Conservation (phyloP, 2,888 invertebrate species). For the Trissoscelio sp. region DNA sequence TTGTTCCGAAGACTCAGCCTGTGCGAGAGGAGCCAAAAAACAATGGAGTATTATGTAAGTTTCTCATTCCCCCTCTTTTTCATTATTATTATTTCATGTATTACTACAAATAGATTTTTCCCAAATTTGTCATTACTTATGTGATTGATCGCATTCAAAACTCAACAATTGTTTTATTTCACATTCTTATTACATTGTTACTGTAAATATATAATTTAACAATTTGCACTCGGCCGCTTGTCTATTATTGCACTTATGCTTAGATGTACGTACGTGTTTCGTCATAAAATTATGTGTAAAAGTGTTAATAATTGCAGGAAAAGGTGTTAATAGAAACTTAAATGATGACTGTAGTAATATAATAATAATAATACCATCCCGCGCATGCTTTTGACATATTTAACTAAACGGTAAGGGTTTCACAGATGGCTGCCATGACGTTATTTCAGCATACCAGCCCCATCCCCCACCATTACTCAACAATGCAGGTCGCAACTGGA, state of each 20-base stretch:
- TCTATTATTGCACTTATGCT: constrained; percentile 50
- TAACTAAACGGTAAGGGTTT: constrained; percentile 81
- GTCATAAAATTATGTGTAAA: not conserved
- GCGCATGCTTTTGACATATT: constrained; percentile 73
- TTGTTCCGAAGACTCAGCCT: constrained; percentile 84
- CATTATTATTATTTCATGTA: constrained; percentile 11
- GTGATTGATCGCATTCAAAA: not conserved
- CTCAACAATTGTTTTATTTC: not conserved
- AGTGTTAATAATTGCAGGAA: constrained; percentile 7
- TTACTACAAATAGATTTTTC: constrained; percentile 1
- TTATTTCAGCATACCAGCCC: constrained; percentile 81
- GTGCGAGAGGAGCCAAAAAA: constrained; percentile 79
- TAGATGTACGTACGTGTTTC: constrained; percentile 18
- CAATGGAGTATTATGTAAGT: constrained; percentile 81
- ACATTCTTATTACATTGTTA: not conserved
- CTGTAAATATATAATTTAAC: constrained; percentile 50
- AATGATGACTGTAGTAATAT: not conserved
- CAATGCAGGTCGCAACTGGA: constrained; percentile 81
- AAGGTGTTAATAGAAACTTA: not conserved
- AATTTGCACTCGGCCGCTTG: constrained; percentile 39
- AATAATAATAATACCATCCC: constrained; percentile 31
- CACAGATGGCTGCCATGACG: constrained; percentile 82
- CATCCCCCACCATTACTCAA: constrained; percentile 81
- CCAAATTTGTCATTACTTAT: constrained; percentile 11
- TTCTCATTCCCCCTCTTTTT: not conserved